A percentile compares a stretch with the other conserved stretches of the same genome.
Conservation (phyloP, 2,888 invertebrate genomes). For the Pterobdella sp. region DNA sequence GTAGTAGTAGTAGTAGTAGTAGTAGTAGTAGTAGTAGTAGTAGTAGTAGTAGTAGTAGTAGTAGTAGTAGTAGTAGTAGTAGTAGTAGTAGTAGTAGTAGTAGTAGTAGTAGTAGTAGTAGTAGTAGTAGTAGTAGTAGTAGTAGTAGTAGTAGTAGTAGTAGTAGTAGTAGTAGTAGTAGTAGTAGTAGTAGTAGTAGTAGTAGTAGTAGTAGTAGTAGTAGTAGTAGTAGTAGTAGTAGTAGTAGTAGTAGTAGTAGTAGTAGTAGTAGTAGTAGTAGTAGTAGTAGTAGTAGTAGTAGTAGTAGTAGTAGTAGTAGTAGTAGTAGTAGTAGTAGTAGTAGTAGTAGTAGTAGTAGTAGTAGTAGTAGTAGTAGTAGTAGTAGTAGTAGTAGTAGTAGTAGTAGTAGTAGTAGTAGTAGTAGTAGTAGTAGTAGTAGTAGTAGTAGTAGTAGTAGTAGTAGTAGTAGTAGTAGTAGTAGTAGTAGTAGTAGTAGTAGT, state of each 20-base stretch:
- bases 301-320: neutral
- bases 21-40: constrained; percentile 3
- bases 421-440: no score
- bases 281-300: neutral
- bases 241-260: neutral
- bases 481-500: no score
- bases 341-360: no score
- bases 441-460: no score
- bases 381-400: no score
- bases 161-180: neutral
- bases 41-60: neutral
- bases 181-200: neutral
- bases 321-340: neutral
- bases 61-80: neutral
- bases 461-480: no score
- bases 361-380: no score
- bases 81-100: neutral
- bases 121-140: neutral
- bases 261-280: neutral
- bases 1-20: neutral
- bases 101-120: neutral
- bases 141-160: neutral
- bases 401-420: no score
- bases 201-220: neutral
- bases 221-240: neutral